Evolutionary conservation across 2,113 vertebrate genomes (phyloP), one percentile per base, ranked within the genome.

Genomic region (Numenius arquata): DNA sequence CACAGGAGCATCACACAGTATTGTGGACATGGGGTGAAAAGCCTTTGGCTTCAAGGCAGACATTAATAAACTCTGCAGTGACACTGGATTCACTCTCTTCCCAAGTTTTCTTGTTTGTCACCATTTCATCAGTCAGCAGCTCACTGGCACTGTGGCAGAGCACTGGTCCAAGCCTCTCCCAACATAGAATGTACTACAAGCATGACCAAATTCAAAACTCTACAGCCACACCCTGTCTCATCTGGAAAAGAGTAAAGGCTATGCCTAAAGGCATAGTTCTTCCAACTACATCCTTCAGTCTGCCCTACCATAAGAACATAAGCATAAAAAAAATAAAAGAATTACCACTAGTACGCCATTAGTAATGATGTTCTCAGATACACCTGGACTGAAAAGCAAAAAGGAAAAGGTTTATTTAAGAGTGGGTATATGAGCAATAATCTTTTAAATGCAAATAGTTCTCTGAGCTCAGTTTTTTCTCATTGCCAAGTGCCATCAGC

Each of bases 341-440:
- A 45, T 94, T 97, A 98, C 97, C 96, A 97, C 96, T 32, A 98
- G 66, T 25, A 98, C 96, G 4, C 96, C 97, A 76, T 98, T 98
- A 66, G 97, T 97, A 78, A 67, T 56, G 82, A 97, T 96, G 76
- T 87, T 94, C 79, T 98, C 97, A 48, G 87, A 89, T 84, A 76
- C 85, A 71, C 89, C 95, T 83, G 95, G 88, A 70, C 97, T 98
- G 92, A 80, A 97, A 96, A 94, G 27, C 27, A 91, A 88, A 85
- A 94, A 41, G 30, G 58, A 63, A 85, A 78, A 55, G 1, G 10
- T 30, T 93, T 75, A 58, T 80, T 81, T 86, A 40, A 30, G 16
- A 36, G 26, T 32, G 22, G 2, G 4, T 12, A 70, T 38, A 30
- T 32, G 10, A 82, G 12, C 10, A 86, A 79, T 30, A 55, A 59